A percentile compares a stretch with the other conserved stretches of the same genome.
Evolutionary conservation across 2,888 invertebrate species (phyloP).

Genomic region (Phortica okadai): DNA sequence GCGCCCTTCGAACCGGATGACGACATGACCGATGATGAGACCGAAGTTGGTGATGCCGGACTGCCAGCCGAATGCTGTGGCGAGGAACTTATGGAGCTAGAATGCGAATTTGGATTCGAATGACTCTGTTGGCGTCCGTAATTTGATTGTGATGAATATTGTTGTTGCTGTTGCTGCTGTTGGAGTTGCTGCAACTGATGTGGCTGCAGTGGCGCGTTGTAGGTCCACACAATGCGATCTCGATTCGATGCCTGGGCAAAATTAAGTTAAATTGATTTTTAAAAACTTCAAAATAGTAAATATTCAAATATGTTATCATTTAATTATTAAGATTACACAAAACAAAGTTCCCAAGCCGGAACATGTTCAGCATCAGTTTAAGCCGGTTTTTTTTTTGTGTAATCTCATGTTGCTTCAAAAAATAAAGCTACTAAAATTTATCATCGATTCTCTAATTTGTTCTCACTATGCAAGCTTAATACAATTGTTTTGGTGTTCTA

Average conservation of each 20-base stretch:
- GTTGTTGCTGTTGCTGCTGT: conserved; percentile 61
- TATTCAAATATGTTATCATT: too few relatives aligned
- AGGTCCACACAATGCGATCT: conserved; percentile 91
- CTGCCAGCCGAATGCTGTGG: conserved; percentile 81
- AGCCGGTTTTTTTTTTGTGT: too few relatives aligned
- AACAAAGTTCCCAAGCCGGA: too few relatives aligned
- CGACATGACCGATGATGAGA: conserved; percentile 92
- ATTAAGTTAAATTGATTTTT: too few relatives aligned
- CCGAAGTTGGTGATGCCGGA: conserved; percentile 89
- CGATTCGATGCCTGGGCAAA: conserved; percentile 72
- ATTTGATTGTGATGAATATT: conserved; percentile 49
- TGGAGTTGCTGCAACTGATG: conserved; percentile 72
- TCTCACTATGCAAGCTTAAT: too few relatives aligned
- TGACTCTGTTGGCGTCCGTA: conserved; percentile 62
- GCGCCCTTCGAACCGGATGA: conserved; percentile 84
- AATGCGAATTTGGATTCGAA: conserved; percentile 76
- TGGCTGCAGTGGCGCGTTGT: conserved; percentile 85
- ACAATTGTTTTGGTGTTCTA: too few relatives aligned
- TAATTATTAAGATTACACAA: too few relatives aligned
- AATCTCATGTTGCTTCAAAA: too few relatives aligned
- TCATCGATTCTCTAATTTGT: too few relatives aligned
- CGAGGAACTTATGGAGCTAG: conserved; percentile 77
- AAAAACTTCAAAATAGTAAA: too few relatives aligned
- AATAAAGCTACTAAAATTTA: too few relatives aligned
- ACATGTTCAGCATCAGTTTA: too few relatives aligned